A percentile compares a stretch with the other conserved stretches of the same genome.
Evolutionary conservation across 2,888 invertebrate genomes (phyloP).

Genomic region (Heliconius erato): DNA sequence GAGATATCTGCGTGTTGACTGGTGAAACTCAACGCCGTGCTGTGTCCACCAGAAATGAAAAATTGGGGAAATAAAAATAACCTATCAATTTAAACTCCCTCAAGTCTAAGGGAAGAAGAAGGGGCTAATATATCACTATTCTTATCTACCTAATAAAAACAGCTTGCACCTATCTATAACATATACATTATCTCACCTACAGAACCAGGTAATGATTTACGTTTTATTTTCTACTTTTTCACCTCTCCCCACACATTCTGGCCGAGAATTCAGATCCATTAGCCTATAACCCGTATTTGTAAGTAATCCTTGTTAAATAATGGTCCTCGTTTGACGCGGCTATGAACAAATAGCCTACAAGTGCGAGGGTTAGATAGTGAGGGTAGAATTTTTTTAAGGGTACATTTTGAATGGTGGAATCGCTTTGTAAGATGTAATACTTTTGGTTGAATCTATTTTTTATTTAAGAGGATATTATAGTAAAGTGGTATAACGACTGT

Average conservation of each 20-base stretch:
- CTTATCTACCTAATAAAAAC: too few species aligned
- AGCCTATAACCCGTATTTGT: conserved; percentile 43
- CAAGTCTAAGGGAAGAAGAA: too few species aligned
- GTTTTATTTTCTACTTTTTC: conserved; percentile 24
- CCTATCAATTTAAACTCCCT: too few species aligned
- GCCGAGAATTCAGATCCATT: conserved; percentile 25
- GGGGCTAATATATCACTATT: too few species aligned
- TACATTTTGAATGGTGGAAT: conserved; percentile 1
- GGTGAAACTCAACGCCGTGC: too few species aligned
- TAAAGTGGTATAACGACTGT: neutral
- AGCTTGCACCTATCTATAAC: neutral
- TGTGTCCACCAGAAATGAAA: too few species aligned
- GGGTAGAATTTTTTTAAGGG: conserved; percentile 29
- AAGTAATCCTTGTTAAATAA: conserved; percentile 48
- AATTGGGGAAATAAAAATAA: too few species aligned
- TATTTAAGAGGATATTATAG: neutral
- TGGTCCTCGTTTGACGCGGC: conserved; percentile 43
- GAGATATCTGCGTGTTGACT: too few species aligned
- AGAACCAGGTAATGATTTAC: conserved; percentile 33
- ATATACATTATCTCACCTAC: neutral
- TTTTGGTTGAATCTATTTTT: neutral
- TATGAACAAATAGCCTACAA: conserved; percentile 40
- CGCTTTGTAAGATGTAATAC: neutral
- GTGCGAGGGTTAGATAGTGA: conserved; percentile 30
- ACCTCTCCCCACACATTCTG: conserved; percentile 28